phyloP scores from a whole-genome alignment of 1,140 invertebrate species.

The fruit fly (Drosophila melanogaster) region Release_6_plus_ISO1_MT NT_037436.4:2270501-2271000 shows the following conservation, averaged over 20 bases:
- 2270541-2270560: background rate
- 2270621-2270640: background rate
- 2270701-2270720: no score
- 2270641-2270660: background rate
- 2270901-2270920: no score
- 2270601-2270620: background rate
- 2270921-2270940: conserved; percentile 49
- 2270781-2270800: no score
- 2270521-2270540: background rate
- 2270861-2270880: background rate
- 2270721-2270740: no score
- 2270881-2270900: no score
- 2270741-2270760: no score
- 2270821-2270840: no score
- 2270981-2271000: conserved; percentile 87
- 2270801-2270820: no score
- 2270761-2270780: no score
- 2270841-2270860: background rate
- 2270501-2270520: conserved; percentile 84
- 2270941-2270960: conserved; percentile 82
- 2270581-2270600: background rate
- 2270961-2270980: conserved; percentile 85
- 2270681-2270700: no score
- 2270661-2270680: background rate
- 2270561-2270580: background rate